phyloP scores from a whole-genome alignment of 2,888 invertebrate species.

The Eugnorisma glareosa region DNA sequence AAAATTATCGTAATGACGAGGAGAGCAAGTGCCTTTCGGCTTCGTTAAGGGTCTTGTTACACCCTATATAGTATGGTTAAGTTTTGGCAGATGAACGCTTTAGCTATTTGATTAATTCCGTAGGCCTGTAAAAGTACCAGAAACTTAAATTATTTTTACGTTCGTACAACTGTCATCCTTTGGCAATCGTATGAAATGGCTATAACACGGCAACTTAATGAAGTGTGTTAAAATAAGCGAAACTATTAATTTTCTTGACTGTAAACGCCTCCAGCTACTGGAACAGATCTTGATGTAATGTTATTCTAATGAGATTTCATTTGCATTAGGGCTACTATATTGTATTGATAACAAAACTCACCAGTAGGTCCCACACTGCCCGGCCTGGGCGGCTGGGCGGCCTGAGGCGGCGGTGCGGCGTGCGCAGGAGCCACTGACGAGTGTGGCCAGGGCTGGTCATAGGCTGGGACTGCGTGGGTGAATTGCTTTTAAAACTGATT shows the following conservation, averaged over 20 bases:
- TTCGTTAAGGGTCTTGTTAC: too few relatives aligned
- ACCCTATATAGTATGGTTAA: too few relatives aligned
- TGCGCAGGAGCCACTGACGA: slow-evolving; percentile 61
- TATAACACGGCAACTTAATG: not conserved
- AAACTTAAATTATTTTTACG: not conserved
- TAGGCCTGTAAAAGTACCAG: not conserved
- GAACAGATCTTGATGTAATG: not conserved
- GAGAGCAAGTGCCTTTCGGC: too few relatives aligned
- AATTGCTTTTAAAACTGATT: not conserved
- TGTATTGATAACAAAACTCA: slow-evolving; percentile 40
- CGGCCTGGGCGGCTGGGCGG: slow-evolving; percentile 75
- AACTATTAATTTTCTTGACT: not conserved
- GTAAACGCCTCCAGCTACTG: not conserved
- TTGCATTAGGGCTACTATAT: not conserved
- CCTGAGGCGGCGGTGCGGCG: slow-evolving; percentile 53
- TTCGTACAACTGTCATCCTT: not conserved
- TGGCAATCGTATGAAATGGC: not conserved
- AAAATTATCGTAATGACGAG: too few relatives aligned
- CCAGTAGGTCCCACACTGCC: slow-evolving; percentile 81
- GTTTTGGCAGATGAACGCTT: not conserved
- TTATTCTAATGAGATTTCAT: not conserved
- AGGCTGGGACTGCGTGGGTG: slow-evolving; percentile 38
- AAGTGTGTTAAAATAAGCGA: not conserved
- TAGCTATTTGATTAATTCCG: not conserved
- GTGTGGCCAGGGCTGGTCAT: slow-evolving; percentile 69